A percentile compares a stretch with the other conserved stretches of the same genome.
These are phyloP conservation scores for Babylonia areolata DNA, from an alignment of 1,140 invertebrate species.

Conservation along the genomic window DNA sequence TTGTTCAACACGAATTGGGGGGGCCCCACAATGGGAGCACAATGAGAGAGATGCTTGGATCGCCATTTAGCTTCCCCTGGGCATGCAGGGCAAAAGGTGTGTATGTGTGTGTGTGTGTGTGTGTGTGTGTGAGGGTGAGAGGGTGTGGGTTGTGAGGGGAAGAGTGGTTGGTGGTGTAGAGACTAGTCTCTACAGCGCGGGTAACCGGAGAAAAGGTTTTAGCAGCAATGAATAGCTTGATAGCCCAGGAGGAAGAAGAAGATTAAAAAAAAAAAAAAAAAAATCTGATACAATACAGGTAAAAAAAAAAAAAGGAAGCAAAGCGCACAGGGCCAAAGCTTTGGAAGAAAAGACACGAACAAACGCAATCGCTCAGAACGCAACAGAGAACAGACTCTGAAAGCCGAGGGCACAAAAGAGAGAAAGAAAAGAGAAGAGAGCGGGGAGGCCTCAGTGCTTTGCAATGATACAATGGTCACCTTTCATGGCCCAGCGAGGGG, in stretches of 20 bases:
- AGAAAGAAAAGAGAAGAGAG: no score
- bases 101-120: background rate
- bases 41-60: conserved; percentile 18
- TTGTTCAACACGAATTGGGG: conserved; percentile 14
- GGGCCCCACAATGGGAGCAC: background rate
- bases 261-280: background rate
- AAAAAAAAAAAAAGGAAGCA: background rate
- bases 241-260: background rate
- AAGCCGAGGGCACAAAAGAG: no score
- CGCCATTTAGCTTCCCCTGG: conserved; percentile 1
- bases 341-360: background rate
- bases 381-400: background rate
- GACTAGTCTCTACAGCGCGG: no score
- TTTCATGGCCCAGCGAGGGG: background rate
- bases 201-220: background rate
- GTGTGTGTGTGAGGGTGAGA: background rate
- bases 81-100: background rate
- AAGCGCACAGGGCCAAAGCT: background rate
- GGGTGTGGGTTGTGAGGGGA: background rate
- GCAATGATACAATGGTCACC: background rate
- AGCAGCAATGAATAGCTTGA: conserved; percentile 3
- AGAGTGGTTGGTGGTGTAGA: no score
- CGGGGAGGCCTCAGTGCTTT: background rate
- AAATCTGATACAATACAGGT: background rate
- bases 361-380: background rate